Evolutionary conservation across 2,113 vertebrate species (phyloP).

Genomic region (Acinonyx jubatus): DNA sequence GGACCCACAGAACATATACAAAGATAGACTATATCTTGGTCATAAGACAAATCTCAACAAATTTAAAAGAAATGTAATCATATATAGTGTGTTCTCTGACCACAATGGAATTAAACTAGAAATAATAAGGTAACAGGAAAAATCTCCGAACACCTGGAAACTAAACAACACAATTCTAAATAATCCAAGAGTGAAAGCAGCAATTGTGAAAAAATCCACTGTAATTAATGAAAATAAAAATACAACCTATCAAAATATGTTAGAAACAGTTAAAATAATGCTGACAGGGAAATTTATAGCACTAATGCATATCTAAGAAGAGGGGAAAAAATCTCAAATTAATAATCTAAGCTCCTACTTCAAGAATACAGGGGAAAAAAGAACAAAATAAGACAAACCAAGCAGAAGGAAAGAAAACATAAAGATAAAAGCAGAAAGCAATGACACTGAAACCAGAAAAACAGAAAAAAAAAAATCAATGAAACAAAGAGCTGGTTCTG

Average conservation of each 20-base stretch:
- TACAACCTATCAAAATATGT: not conserved
- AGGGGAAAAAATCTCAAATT: not conserved
- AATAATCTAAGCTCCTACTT: not conserved
- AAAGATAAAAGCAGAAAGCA: not conserved
- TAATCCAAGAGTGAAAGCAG: not conserved
- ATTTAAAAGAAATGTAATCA: not conserved
- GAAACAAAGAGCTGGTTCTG: not conserved
- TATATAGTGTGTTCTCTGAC: not conserved
- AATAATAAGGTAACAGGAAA: not conserved
- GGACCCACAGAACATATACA: not conserved
- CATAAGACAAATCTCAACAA: not conserved
- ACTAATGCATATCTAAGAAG: not conserved
- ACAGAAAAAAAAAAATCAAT: not conserved
- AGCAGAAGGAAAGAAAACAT: not conserved
- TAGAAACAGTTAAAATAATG: not conserved
- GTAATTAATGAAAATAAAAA: not conserved
- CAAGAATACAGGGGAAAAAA: not conserved
- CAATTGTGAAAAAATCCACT: not conserved
- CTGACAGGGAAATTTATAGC: not conserved
- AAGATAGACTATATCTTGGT: not conserved
- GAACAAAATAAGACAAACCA: not conserved
- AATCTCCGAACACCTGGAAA: not conserved
- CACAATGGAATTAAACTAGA: not conserved
- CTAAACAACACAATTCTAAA: not conserved
- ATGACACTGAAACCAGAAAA: not conserved